Evolutionary conservation across 2,113 vertebrate genomes (phyloP).

Genomic region (Brienomyrus longianalis): DNA sequence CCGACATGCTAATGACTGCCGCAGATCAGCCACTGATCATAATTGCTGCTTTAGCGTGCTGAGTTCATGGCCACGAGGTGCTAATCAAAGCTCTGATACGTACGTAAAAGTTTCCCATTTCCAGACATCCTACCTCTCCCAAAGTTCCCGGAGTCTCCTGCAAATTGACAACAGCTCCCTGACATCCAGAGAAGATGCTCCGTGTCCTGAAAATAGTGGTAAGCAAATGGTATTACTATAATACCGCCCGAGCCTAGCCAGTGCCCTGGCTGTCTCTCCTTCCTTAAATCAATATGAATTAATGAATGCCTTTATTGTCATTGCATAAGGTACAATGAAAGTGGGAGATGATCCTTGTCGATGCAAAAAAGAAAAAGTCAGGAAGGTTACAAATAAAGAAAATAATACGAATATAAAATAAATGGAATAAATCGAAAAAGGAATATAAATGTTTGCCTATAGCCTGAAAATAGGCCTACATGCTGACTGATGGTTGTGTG

Average conservation of each 20-base stretch:
- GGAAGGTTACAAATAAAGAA: background rate
- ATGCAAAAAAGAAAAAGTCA: background rate
- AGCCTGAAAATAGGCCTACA: background rate
- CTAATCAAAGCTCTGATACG: background rate
- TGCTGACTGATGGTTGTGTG: background rate
- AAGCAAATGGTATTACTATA: background rate
- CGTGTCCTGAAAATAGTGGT: background rate
- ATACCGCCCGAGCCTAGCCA: background rate
- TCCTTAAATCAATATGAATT: background rate
- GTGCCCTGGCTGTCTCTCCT: background rate
- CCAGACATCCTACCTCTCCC: background rate
- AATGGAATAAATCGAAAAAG: background rate
- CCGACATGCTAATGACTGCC: background rate
- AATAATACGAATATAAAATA: background rate
- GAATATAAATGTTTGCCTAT: background rate
- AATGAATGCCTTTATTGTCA: background rate
- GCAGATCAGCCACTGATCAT: background rate
- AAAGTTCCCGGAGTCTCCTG: background rate
- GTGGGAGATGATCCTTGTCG: background rate
- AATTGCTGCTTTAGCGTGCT: background rate
- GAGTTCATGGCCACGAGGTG: background rate
- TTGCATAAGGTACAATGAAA: background rate
- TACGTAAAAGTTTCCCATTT: background rate
- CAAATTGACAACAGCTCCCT: background rate
- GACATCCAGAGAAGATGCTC: background rate